Conservation (phyloP, 2,113 vertebrate genomes). For the Brachirus orientalis region DNA sequence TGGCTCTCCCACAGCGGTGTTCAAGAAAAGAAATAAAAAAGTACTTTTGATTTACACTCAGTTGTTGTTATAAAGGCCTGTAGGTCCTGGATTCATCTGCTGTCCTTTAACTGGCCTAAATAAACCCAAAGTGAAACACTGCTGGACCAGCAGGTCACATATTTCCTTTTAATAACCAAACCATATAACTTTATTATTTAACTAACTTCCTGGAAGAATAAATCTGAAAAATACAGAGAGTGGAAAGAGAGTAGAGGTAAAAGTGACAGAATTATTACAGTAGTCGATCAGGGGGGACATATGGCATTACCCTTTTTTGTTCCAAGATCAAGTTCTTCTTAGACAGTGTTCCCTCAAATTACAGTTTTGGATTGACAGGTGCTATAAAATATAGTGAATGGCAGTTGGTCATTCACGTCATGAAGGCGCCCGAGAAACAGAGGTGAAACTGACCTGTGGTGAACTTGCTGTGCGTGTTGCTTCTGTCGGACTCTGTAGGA, state of each 20-base stretch:
- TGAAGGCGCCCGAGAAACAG: slow-evolving; percentile 4
- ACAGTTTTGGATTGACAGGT: neutral
- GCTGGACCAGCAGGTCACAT: neutral
- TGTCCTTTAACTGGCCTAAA: neutral
- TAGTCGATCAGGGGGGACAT: neutral
- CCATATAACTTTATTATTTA: neutral
- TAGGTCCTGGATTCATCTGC: neutral
- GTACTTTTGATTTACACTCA: slow-evolving; percentile 22
- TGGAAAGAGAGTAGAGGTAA: neutral
- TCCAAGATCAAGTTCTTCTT: neutral
- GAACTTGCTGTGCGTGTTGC: slow-evolving; percentile 58
- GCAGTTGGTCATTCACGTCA: slow-evolving; percentile 3
- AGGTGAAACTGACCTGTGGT: slow-evolving; percentile 68
- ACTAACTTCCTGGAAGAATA: neutral
- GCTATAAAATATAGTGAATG: slow-evolving; percentile 2
- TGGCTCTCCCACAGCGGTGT: neutral
- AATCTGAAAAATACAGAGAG: neutral
- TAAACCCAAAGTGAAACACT: neutral
- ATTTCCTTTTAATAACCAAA: neutral
- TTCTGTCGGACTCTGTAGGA: slow-evolving; percentile 74
- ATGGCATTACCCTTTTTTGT: neutral
- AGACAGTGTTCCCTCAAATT: neutral
- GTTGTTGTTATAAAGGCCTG: slow-evolving; percentile 7
- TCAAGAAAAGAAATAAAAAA: neutral
- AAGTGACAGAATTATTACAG: slow-evolving; percentile 13